phyloP scores from a whole-genome alignment of 1,140 invertebrate species.

The Trichonephila clavata region DNA sequence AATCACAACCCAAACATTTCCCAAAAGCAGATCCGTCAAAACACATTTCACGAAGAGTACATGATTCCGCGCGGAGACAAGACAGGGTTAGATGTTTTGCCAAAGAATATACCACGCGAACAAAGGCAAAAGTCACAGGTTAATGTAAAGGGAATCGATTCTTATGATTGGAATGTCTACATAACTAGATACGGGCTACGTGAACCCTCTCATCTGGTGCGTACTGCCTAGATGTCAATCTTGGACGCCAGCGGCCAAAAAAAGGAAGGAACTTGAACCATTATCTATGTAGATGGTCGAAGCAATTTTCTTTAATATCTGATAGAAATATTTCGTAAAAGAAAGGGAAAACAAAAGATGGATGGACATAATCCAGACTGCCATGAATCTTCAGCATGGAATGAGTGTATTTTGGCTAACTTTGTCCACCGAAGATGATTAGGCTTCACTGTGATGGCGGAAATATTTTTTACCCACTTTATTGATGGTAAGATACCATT shows the following conservation, averaged over 20 bases:
- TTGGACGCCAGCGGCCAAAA: slow-evolving; percentile 7
- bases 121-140: slow-evolving; percentile 29
- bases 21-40: background rate
- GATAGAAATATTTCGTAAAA: slow-evolving; percentile 32
- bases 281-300: slow-evolving; percentile 16
- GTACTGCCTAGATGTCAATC: slow-evolving; percentile 15
- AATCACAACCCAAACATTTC: background rate
- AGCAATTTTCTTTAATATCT: slow-evolving; percentile 53
- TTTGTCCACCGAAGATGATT: background rate
- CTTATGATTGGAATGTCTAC: slow-evolving; percentile 1
- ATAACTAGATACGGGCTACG: slow-evolving; percentile 20
- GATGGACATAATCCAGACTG: background rate
- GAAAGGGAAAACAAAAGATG: background rate
- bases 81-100: background rate
- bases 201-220: background rate
- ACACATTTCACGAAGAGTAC: background rate
- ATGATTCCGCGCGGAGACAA: background rate
- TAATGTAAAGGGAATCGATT: slow-evolving; percentile 41
- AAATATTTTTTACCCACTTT: background rate
- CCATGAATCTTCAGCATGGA: background rate
- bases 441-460: background rate
- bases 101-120: background rate
- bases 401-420: background rate
- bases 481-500: background rate
- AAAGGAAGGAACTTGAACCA: slow-evolving; percentile 7